Evolutionary conservation across 1,140 invertebrate genomes (phyloP).

Genomic region (Mylabris phalerata): DNA sequence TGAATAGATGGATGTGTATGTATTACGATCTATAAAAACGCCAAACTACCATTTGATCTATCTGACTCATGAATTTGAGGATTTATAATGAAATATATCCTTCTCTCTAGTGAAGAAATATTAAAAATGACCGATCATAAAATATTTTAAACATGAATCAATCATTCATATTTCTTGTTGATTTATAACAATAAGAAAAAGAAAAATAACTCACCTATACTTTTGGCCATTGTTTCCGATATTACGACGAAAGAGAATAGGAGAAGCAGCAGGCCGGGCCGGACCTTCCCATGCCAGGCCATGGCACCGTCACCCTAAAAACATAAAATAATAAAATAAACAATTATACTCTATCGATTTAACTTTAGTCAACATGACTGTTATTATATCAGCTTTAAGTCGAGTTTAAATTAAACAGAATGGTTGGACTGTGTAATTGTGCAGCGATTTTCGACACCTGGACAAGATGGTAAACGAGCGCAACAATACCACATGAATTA

Average conservation of each 20-base stretch:
- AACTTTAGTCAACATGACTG: too few species aligned
- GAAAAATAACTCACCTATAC: conserved; percentile 29
- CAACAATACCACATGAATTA: too few species aligned
- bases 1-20: too few species aligned
- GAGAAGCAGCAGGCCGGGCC: conserved; percentile 38
- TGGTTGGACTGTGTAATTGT: too few species aligned
- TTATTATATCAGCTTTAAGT: too few species aligned
- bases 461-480: too few species aligned
- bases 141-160: too few species aligned
- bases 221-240: conserved; percentile 37
- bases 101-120: conserved; percentile 6
- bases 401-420: too few species aligned
- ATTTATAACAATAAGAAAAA: not conserved
- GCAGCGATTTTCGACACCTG: too few species aligned
- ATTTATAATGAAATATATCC: conserved; percentile 10
- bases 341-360: too few species aligned
- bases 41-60: conserved; percentile 15
- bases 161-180: too few species aligned
- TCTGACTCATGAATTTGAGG: conserved; percentile 9
- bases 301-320: conserved; percentile 40
- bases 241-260: conserved; percentile 37
- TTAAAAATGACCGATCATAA: not conserved
- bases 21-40: not conserved
- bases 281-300: conserved; percentile 39
- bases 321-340: conserved; percentile 2